Evolutionary conservation across 1,140 invertebrate species (phyloP).

Genomic region (Apis cerana): DNA sequence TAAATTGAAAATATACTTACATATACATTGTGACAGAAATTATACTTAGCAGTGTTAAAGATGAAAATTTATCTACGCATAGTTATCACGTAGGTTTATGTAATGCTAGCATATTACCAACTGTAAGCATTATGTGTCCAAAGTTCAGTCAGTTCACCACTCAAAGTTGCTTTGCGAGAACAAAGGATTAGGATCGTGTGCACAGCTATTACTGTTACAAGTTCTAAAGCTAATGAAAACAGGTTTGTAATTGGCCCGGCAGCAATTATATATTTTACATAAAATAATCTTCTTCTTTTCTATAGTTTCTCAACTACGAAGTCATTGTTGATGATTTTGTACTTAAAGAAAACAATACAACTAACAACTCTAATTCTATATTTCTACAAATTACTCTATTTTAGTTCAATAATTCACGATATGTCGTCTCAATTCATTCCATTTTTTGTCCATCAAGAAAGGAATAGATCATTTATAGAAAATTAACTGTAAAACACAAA

Average conservation of each 20-base stretch:
- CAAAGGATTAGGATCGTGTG: slow-evolving; percentile 45
- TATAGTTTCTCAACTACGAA: slow-evolving; percentile 7
- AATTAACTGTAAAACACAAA: too few species aligned
- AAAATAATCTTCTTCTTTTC: slow-evolving; percentile 13
- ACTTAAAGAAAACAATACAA: not conserved
- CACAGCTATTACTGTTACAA: slow-evolving; percentile 32
- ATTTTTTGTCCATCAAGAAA: too few species aligned
- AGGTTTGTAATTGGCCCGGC: slow-evolving; percentile 36
- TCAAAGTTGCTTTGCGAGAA: slow-evolving; percentile 43
- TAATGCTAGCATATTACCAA: slow-evolving; percentile 38
- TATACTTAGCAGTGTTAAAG: not conserved
- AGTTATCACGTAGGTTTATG: slow-evolving; percentile 31
- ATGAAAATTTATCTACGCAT: slow-evolving; percentile 6
- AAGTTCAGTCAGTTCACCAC: slow-evolving; percentile 36
- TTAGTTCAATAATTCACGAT: not conserved
- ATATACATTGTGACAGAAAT: not conserved
- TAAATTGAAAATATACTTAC: not conserved
- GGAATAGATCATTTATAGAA: too few species aligned
- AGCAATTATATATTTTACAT: slow-evolving; percentile 27
- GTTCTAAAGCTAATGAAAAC: slow-evolving; percentile 42
- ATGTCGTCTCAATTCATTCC: too few species aligned
- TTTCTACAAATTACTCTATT: not conserved
- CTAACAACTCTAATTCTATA: not conserved
- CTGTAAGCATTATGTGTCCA: slow-evolving; percentile 11
- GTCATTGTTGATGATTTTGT: not conserved